Evolutionary conservation across 2,797 vertebrate species (phyloP), one percentile per base, ranked within the genome.

Genomic region (Sebastes umbrosus): DNA sequence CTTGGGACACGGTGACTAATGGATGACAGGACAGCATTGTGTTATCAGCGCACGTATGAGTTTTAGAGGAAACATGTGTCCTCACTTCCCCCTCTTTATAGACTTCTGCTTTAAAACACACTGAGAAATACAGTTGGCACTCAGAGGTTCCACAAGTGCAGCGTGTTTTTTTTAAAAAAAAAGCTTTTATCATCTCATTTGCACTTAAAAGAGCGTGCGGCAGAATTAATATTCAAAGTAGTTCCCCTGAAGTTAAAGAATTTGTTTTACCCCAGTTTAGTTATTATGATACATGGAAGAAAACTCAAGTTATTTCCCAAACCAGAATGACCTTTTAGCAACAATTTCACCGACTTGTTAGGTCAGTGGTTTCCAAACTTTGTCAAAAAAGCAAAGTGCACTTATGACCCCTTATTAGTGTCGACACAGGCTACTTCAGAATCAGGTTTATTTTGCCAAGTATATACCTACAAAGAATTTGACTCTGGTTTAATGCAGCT

Each of bases 151-250:
- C 43, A 70, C 68, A 76, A 77, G 58, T 74, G 43, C 69, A 75
- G 13, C 20, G 1, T 74, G 50, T 9, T 52, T 50, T 8, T 50
- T 8, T 0, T 59, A 63, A 32, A 34, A 24, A 52, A 75, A 32
- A 34, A 24, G 4, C 18, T 16, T 25, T 16, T 58, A 13, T 20
- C 13, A 20, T 34, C 68, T 84, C 57, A 88, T 92, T 90, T 91
- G 74, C 83, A 92, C 75, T 89, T 87, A 25, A 90, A 90, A 91
- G 81, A 85, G 69, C 22, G n/a, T 29, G 63, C 57, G 20, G 54
- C 8, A 0, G 52, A 84, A 86, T 88, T 81, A 74, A 83, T 85
- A 87, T 90, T 85, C 72, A 58, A 57, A 85, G 80, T 57, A 77
- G 76, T 67, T 87, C 84, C 84, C 80, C 67, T 64, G 75, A 79